phyloP scores from a whole-genome alignment of 2,888 invertebrate genomes.

The Monochamus alternatus region DNA sequence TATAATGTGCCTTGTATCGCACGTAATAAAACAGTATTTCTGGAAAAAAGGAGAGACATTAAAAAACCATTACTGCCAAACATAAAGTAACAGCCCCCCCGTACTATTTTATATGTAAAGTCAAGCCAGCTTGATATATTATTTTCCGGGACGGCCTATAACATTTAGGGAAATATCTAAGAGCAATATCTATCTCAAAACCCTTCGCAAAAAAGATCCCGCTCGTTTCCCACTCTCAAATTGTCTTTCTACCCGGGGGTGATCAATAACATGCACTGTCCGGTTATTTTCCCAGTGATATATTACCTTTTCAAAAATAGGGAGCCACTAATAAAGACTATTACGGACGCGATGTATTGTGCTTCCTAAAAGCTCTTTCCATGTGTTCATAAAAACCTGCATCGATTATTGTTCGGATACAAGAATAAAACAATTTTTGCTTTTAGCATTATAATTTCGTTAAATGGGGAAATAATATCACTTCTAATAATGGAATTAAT shows the following conservation, averaged over 20 bases:
- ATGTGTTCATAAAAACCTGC: too few relatives aligned
- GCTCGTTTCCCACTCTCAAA: slow-evolving; percentile 48
- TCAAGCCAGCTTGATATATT: slow-evolving; percentile 43
- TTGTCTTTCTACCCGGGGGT: slow-evolving; percentile 43
- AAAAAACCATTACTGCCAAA: slow-evolving; percentile 40
- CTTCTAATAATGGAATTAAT: too few relatives aligned
- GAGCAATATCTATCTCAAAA: slow-evolving; percentile 48
- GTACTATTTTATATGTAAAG: slow-evolving; percentile 31
- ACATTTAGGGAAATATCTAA: slow-evolving; percentile 50
- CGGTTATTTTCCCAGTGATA: slow-evolving; percentile 32
- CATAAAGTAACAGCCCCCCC: slow-evolving; percentile 27
- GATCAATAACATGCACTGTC: slow-evolving; percentile 48
- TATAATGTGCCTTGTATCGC: background rate
- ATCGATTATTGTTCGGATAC: too few relatives aligned
- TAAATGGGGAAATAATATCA: too few relatives aligned
- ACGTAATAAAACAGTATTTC: too few relatives aligned
- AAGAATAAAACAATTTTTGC: too few relatives aligned
- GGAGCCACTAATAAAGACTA: slow-evolving; percentile 22
- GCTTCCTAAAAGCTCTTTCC: background rate
- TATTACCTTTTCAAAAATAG: slow-evolving; percentile 21
- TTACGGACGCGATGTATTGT: slow-evolving; percentile 2
- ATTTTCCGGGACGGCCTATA: slow-evolving; percentile 42
- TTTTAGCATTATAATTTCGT: too few relatives aligned
- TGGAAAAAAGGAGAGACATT: slow-evolving; percentile 30
- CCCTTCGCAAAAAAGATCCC: slow-evolving; percentile 44